phyloP scores from a whole-genome alignment of 2,888 invertebrate genomes.

The Erebia aethiops region DNA sequence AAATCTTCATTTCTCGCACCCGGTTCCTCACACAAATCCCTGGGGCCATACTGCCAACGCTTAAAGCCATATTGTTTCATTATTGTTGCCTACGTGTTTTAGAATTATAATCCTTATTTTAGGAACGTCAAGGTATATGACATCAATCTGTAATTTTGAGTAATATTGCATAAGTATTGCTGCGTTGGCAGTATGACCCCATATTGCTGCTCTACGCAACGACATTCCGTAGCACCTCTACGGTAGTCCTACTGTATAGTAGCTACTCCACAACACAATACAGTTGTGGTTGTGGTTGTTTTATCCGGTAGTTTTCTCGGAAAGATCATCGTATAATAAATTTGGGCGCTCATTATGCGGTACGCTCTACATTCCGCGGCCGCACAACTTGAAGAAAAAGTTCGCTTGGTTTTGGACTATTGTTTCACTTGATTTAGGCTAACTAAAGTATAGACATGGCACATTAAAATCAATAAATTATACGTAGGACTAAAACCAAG shows the following conservation, averaged over 20 bases:
- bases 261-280: background rate
- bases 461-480: background rate
- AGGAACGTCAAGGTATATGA: no score
- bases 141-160: no score
- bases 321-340: slow-evolving; percentile 70
- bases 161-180: no score
- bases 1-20: no score
- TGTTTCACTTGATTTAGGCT: slow-evolving; percentile 49
- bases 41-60: no score
- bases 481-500: no score
- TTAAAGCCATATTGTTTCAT: no score
- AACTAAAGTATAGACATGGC: background rate
- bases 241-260: background rate
- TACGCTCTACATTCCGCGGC: slow-evolving; percentile 75
- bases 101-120: no score
- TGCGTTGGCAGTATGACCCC: no score
- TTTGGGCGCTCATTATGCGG: slow-evolving; percentile 75
- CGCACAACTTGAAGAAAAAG: slow-evolving; percentile 68
- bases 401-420: slow-evolving; percentile 59
- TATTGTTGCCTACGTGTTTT: no score
- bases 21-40: no score
- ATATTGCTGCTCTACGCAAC: background rate
- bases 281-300: slow-evolving; percentile 15
- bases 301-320: slow-evolving; percentile 75
- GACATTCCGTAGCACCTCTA: background rate